phyloP scores from a whole-genome alignment of 2,797 vertebrate genomes.

The Coilia nasus region DNA sequence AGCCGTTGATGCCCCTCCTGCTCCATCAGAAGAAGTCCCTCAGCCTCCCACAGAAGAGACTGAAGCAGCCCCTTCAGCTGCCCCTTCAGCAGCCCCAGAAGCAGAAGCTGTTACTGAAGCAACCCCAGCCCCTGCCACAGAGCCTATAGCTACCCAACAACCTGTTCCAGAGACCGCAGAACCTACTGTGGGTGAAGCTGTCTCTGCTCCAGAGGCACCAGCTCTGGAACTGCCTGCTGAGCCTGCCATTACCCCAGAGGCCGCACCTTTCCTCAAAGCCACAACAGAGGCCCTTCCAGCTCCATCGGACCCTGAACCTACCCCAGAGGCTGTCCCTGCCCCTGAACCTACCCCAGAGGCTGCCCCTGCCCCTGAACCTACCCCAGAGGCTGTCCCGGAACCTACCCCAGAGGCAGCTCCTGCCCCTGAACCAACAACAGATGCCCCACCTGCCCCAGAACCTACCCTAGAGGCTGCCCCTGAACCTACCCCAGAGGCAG shows the following conservation, averaged over 20 bases:
- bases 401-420: not conserved
- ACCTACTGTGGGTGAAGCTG: not conserved
- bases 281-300: not conserved
- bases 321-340: not conserved
- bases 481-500: not conserved
- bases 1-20: not conserved
- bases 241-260: not conserved
- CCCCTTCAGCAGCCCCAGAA: not conserved
- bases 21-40: constrained; percentile 10
- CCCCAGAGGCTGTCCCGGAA: not conserved
- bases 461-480: not conserved
- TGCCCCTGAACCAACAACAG: not conserved
- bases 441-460: not conserved
- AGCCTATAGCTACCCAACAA: not conserved
- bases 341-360: not conserved
- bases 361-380: not conserved
- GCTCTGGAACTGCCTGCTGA: not conserved
- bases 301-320: not conserved
- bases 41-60: not conserved
- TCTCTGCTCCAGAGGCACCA: not conserved
- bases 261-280: not conserved
- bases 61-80: constrained; percentile 20
- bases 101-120: not conserved
- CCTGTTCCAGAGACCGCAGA: not conserved
- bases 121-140: not conserved